Conservation (phyloP, 2,113 vertebrate genomes). For the Odontophorus gujanensis region DNA sequence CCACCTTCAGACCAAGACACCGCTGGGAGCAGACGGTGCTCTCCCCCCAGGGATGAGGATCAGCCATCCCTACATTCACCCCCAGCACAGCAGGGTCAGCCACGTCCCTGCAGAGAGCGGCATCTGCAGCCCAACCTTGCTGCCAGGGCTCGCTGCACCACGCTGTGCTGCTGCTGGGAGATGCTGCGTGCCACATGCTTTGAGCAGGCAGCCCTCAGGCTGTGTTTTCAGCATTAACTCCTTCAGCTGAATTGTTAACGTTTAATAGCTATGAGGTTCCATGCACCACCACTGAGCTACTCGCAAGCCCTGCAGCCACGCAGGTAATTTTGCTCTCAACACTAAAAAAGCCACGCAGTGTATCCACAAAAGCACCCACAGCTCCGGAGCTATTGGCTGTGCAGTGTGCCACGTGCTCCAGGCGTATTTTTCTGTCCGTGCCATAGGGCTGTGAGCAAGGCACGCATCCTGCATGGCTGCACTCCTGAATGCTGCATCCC, state of each 20-base stretch:
- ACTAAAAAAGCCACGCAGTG: not conserved
- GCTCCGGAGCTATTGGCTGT: not conserved
- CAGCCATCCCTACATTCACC: accelerated
- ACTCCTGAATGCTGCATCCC: not conserved
- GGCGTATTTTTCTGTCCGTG: not conserved
- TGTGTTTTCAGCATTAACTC: not conserved
- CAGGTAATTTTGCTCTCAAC: not conserved
- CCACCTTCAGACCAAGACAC: not conserved
- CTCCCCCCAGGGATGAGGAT: accelerated
- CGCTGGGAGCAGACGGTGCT: not conserved
- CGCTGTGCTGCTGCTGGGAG: not conserved
- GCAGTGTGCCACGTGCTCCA: accelerated
- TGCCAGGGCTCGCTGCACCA: not conserved
- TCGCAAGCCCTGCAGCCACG: accelerated
- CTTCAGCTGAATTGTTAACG: not conserved
- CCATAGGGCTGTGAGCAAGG: not conserved
- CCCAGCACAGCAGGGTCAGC: accelerated
- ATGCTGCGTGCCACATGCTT: not conserved
- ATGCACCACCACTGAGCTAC: accelerated
- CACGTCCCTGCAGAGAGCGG: accelerated
- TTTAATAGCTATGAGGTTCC: not conserved
- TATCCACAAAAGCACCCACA: not conserved
- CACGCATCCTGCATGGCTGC: not conserved
- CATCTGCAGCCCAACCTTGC: not conserved
- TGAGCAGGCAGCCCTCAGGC: not conserved